phyloP scores from a whole-genome alignment of 2,113 vertebrate genomes.

The Dasyprocta punctata region DNA sequence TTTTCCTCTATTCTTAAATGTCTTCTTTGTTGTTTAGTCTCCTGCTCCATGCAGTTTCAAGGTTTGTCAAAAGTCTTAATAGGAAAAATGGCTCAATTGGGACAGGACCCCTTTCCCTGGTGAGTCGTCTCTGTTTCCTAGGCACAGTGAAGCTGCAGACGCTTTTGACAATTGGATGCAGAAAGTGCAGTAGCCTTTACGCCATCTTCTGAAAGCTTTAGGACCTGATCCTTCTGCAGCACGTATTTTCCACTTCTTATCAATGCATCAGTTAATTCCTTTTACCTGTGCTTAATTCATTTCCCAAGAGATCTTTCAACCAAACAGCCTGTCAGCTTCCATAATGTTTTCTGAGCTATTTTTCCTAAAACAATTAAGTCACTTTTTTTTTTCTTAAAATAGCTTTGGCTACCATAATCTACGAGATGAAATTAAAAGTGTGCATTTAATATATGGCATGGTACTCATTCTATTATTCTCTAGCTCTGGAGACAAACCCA shows the following conservation, averaged over 20 bases:
- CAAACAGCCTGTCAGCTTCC: not conserved
- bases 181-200: too few relatives aligned
- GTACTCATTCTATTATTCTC: not conserved
- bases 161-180: too few relatives aligned
- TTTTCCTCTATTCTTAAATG: not conserved
- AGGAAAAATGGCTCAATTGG: not conserved
- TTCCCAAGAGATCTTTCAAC: not conserved
- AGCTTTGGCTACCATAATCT: not conserved
- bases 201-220: too few relatives aligned
- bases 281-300: not conserved
- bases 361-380: not conserved
- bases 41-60: not conserved
- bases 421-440: not conserved
- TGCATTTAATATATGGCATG: not conserved
- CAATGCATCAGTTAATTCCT: too few relatives aligned
- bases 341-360: not conserved
- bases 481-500: not conserved
- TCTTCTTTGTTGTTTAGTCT: not conserved
- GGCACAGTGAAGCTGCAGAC: too few relatives aligned
- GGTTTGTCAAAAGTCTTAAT: not conserved
- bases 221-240: too few relatives aligned
- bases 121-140: too few relatives aligned
- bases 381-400: not conserved
- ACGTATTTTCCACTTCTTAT: too few relatives aligned
- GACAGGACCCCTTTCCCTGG: not conserved